Base-by-base conservation (phyloP, 1,140 invertebrate species). In the Drosophila athabasca region DNA sequence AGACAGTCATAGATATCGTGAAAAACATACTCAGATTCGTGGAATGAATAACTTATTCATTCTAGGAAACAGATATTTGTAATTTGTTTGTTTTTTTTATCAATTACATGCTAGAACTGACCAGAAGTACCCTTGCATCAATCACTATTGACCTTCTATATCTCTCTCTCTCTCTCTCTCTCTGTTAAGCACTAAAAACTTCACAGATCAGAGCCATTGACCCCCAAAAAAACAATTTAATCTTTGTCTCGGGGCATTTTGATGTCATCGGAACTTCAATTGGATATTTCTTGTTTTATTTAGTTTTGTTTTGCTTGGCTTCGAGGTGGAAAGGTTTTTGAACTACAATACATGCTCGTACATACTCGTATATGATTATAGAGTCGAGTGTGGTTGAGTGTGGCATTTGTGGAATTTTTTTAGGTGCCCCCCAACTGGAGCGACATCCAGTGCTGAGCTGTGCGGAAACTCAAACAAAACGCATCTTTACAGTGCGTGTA, bases 231-330 rank as follows among this genome's bases (percentile, higher is more conserved):
- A 45, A 48, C 54, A 58, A 46, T 76, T 69, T 71, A 59, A 64
- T 74, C 54, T 35, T 58, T 74, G 60, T 50, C 52, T 60, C 55
- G 53, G 45, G 53, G 65, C 72, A 75, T 62, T 75, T 84, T 70
- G 49, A 57, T 78, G 81, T 78, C 81, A 81, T 87, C 81, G 82
- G 83, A 87, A 87, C 81, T 87, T 78, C 67, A 85, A 85, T 78
- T 87, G 81, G 57, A 44, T 70, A 43, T 69, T 68, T 70, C 31
- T 22, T 65, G 35, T 65, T 35, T 51, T 60, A 13, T 51, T 46
- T 65, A 41, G 26, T 35, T 45, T 54, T 69, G 48, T 24, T 22
- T 29, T 62, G 59, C 60, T 76, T 46, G 49, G 43, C 43, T 26
- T 43, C 59, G 29, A 71, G 51, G 39, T 79, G 49, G 53, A 78